phyloP scores from a whole-genome alignment of 2,888 invertebrate genomes.

The Drosophila cognata region DNA sequence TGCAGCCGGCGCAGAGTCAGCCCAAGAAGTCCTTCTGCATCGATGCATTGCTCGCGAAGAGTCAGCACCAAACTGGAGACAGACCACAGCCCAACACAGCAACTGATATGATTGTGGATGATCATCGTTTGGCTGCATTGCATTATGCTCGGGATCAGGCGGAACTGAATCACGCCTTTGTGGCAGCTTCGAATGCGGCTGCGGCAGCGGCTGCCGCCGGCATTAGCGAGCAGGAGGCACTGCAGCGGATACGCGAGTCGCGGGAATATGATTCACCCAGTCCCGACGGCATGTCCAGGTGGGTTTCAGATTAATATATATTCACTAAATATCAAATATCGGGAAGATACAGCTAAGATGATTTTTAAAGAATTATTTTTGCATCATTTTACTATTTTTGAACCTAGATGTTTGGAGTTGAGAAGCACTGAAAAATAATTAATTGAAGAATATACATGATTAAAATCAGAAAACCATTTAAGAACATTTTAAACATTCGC shows the following conservation, averaged over 20 bases:
- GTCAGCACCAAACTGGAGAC: constrained; percentile 78
- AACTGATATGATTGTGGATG: constrained; percentile 61
- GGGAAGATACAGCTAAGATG: not conserved
- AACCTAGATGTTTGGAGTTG: not conserved
- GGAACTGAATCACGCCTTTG: constrained; percentile 72
- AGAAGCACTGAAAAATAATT: not conserved
- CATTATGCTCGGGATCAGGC: constrained; percentile 79
- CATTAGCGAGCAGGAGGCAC: constrained; percentile 84
- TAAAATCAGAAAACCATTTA: not conserved
- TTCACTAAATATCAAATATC: not conserved
- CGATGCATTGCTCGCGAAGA: constrained; percentile 92
- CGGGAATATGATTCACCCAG: constrained; percentile 84
- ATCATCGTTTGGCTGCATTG: constrained; percentile 71
- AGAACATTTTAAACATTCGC: no score
- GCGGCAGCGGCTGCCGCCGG: constrained; percentile 70
- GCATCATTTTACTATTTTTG: not conserved
- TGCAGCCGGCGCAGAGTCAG: constrained; percentile 68
- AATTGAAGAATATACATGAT: not conserved
- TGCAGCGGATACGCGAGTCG: constrained; percentile 83
- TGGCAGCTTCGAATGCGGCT: constrained; percentile 73
- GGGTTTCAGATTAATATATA: constrained; percentile 16
- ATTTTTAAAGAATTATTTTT: not conserved
- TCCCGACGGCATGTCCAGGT: constrained; percentile 85
- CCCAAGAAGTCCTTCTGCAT: constrained; percentile 94
- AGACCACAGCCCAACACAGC: constrained; percentile 33